Evolutionary conservation across 2,888 invertebrate species (phyloP).

Genomic region (Drosophila anomelani): DNA sequence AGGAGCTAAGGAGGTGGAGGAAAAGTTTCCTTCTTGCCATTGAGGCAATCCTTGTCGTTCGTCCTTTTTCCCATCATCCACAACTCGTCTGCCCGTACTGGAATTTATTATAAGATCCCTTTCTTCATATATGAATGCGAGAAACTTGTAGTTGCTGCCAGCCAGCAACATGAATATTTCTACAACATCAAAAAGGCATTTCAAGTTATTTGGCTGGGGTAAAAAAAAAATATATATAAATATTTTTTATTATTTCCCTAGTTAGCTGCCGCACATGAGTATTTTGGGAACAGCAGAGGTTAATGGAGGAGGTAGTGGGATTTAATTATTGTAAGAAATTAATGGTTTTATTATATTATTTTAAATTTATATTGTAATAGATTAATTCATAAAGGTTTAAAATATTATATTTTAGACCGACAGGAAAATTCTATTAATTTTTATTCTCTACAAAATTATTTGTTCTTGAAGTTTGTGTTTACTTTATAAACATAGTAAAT

Average conservation of each 20-base stretch:
- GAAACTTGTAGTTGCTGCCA: slow-evolving; percentile 49
- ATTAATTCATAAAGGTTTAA: neutral
- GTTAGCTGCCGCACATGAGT: slow-evolving; percentile 52
- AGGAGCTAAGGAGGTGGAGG: neutral
- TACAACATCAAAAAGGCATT: slow-evolving; percentile 75
- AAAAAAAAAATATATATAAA: slow-evolving; percentile 33
- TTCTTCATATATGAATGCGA: slow-evolving; percentile 73
- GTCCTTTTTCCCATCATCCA: slow-evolving; percentile 54
- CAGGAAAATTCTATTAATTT: too few species aligned
- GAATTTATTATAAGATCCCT: slow-evolving; percentile 79
- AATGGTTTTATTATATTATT: neutral
- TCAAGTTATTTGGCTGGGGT: slow-evolving; percentile 67
- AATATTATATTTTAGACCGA: too few species aligned
- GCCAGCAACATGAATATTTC: slow-evolving; percentile 65
- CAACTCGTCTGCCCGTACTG: slow-evolving; percentile 72
- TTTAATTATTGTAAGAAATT: neutral
- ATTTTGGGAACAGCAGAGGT: slow-evolving; percentile 2
- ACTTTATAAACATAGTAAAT: too few species aligned
- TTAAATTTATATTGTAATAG: rapidly evolving
- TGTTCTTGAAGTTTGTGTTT: too few species aligned
- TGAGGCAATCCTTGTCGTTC: slow-evolving; percentile 40
- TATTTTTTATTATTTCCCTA: slow-evolving; percentile 62
- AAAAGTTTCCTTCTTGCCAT: slow-evolving; percentile 30
- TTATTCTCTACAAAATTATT: too few species aligned
- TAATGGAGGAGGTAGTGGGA: neutral